Evolutionary conservation across 2,888 invertebrate species (phyloP), one percentile per base, ranked within the genome.

Genomic region (Timema podura): DNA sequence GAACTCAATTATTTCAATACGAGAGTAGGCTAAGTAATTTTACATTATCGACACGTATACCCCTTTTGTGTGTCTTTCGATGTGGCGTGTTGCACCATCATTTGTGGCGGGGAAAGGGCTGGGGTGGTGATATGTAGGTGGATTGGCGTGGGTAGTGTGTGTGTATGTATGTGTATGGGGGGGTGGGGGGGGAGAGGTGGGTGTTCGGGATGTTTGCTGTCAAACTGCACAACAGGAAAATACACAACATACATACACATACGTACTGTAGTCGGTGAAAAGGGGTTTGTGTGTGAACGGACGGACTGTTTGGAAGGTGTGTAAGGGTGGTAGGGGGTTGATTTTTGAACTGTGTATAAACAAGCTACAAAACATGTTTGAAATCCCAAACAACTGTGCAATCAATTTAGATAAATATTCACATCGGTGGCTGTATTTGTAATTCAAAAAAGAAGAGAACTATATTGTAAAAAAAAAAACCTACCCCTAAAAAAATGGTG

Each of bases 381-480:
- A 68, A 68, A 65, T 68, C 51, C 70, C 67, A 61, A 61, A 61
- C 61, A 67, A 70, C 70, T 70, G 69, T 48, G 68, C 71, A 71
- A 71, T 71, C 71, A 72, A 67, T 67, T 72, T 72, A 70, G 68
- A 69, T 72, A 72, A 72, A 72, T 67, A 72, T 71, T 57, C 71
- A 45, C 61, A 45, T 30, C 30, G 30, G 30, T 30, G 44, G 45
- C 16, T 44, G 61, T 61, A 61, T 61, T 61, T 61, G 61, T 61
- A 45, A 61, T 61, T n/a, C 61, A 61, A 45, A 10, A 10, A 11
- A 45, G 61, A 13, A 61, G 61, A 5, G 30, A 30, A 30, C 30
- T 30, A 30, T 30, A 30, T 30, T 30, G 30, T 30, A 30, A 30
- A 30, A 30, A 30, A 30, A 30, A 30, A 30, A 30, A 1, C 30